Percentiles rank a stretch among this genome's conserved stretches.
phyloP scores from a whole-genome alignment of 2,113 vertebrate species.

The Gopherus evgoodei region DNA sequence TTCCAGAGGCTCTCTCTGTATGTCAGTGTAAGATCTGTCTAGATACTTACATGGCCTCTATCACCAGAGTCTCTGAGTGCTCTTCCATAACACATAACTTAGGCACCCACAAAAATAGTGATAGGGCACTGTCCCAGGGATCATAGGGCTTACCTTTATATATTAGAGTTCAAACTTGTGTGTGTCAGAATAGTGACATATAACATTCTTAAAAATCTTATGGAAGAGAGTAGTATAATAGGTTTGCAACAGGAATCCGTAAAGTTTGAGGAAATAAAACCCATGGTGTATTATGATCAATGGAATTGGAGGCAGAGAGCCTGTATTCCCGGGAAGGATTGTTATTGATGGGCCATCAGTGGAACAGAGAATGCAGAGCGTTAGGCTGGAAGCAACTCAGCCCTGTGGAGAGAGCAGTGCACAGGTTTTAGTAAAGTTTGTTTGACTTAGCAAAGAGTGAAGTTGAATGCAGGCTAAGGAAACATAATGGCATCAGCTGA shows the following conservation, averaged over 20 bases:
- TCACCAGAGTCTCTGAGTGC: background rate
- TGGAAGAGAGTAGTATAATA: background rate
- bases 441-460: no score
- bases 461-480: no score
- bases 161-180: constrained; percentile 4
- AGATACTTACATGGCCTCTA: background rate
- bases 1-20: no score
- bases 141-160: constrained; percentile 19
- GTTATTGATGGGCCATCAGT: no score
- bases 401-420: no score
- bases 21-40: background rate
- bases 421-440: no score
- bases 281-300: background rate
- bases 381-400: no score
- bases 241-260: background rate
- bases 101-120: constrained; percentile 35
- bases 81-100: constrained; percentile 30
- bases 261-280: background rate
- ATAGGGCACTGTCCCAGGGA: background rate
- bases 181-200: constrained; percentile 28
- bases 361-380: no score
- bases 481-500: no score
- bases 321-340: no score
- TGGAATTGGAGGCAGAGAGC: no score
- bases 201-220: background rate